Evolutionary conservation across 2,113 vertebrate genomes (phyloP), one percentile per base, ranked within the genome.

Genomic region (Zosterops hypoxanthus): DNA sequence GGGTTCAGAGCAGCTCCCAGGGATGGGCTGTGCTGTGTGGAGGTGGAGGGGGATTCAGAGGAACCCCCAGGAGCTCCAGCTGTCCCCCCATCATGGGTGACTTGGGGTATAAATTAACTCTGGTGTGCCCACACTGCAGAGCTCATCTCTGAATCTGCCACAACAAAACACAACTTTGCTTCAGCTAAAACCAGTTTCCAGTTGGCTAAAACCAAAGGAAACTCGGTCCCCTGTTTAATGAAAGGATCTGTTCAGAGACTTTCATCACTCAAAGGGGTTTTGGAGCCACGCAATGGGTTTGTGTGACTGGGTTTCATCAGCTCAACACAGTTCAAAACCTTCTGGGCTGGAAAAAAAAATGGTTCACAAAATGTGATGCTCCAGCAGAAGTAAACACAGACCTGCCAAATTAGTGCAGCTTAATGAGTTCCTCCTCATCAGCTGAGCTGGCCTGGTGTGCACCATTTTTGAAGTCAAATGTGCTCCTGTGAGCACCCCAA

Each of bases 401-500:
- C 42, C 60, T 78, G 92, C 64, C 82, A 88, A 82, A 96, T 77
- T 61, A 63, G 50, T 83, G 68, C 50, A 77, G 82, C 79, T 95
- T 90, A 90, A 93, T 69, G 82, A 85, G 85, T 24, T 72, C 17
- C 61, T 5, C 16, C 82, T 82, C 71, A 9, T 93, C 82, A 50
- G 57, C 85, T 72, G 75, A 92, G 71, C 90, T 50, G 79, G 55
- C 64, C 95, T 34, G 5, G 44, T 46, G 66, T 49, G 55, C 16
- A 11, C 31, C 63, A 39, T 46, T 71, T 88, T 86, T 93, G 90
- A 97, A 93, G 88, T 72, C 20, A 12, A 31, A 65, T 11, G 39
- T 53, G 16, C 90, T 75, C 82, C 22, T 9, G 3, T n/a, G n/a
- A 88, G 81, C 59, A 81, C 46, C 71, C 55, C 31, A 39, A 93